Conservation (phyloP, 2,888 invertebrate species). For the Andrena trimmerana region DNA sequence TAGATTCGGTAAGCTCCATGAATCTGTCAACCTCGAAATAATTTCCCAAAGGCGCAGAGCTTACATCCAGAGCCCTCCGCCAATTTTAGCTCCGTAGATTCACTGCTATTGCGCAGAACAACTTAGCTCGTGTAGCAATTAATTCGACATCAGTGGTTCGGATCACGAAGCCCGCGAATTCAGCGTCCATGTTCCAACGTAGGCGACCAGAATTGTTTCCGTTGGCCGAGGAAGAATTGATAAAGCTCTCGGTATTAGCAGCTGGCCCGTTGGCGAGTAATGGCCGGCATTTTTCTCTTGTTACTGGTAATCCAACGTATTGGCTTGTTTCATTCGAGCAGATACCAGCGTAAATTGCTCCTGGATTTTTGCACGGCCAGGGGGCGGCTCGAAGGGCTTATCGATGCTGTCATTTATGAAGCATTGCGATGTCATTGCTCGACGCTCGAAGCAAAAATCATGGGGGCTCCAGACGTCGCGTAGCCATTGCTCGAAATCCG, state of each 20-base stretch:
- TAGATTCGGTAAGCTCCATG: neutral
- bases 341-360: slow-evolving; percentile 40
- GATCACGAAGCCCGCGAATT: neutral
- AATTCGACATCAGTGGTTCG: neutral
- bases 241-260: slow-evolving; percentile 63
- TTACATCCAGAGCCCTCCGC: neutral
- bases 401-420: neutral
- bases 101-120: neutral
- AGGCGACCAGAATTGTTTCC: slow-evolving; percentile 39
- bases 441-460: neutral
- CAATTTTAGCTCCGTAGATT: slow-evolving; percentile 3
- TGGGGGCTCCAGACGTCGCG: neutral
- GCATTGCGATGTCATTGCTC: neutral
- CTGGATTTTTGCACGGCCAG: slow-evolving; percentile 29
- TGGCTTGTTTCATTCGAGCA: slow-evolving; percentile 23
- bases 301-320: slow-evolving; percentile 51
- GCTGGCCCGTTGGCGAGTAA: slow-evolving; percentile 35
- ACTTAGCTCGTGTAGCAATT: slow-evolving; percentile 15
- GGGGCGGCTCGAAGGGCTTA: neutral
- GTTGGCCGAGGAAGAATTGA: slow-evolving; percentile 56
- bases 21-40: neutral
- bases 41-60: neutral
- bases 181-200: slow-evolving; percentile 17
- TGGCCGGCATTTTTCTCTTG: slow-evolving; percentile 54
- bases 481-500: neutral